Evolutionary conservation across 2,888 invertebrate genomes (phyloP).

Genomic region (Camptogramma bilineatum): DNA sequence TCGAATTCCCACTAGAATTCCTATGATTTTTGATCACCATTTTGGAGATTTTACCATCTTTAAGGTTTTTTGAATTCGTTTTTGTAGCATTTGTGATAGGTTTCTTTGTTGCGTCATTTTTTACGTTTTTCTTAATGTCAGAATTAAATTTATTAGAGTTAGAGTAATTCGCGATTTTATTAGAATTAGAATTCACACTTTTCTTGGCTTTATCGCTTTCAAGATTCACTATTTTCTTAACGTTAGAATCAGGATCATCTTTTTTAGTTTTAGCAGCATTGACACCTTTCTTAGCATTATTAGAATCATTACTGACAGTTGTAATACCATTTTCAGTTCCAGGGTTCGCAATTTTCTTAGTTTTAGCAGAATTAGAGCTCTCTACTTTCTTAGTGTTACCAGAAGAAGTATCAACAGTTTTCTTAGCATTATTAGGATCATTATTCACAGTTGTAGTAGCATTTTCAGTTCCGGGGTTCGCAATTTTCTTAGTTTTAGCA

Average conservation of each 20-base stretch:
- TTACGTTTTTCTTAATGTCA: neutral
- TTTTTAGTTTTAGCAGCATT: neutral
- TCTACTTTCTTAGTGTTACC: neutral
- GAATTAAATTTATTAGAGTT: conserved; percentile 1
- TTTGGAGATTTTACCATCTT: conserved; percentile 13
- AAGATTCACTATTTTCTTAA: conserved; percentile 2
- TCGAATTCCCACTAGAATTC: conserved; percentile 7
- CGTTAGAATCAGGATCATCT: neutral
- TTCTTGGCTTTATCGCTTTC: conserved; percentile 5
- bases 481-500: neutral
- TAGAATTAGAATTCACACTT: conserved; percentile 1
- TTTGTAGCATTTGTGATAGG: neutral
- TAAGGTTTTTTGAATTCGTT: conserved; percentile 11
- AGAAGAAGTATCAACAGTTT: neutral
- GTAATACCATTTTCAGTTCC: conserved; percentile 3
- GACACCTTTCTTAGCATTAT: conserved; percentile 12
- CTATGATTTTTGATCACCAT: conserved; percentile 22
- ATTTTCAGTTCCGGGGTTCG: conserved; percentile 4
- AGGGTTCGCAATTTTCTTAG: conserved; percentile 1
- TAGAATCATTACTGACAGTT: conserved; percentile 7
- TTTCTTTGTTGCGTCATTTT: neutral
- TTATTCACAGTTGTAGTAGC: too few relatives aligned
- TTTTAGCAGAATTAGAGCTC: neutral
- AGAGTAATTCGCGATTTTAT: neutral
- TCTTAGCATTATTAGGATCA: conserved; percentile 2